phyloP scores from a whole-genome alignment of 1,140 invertebrate genomes.

The Ditylenchus dipsaci region DNA sequence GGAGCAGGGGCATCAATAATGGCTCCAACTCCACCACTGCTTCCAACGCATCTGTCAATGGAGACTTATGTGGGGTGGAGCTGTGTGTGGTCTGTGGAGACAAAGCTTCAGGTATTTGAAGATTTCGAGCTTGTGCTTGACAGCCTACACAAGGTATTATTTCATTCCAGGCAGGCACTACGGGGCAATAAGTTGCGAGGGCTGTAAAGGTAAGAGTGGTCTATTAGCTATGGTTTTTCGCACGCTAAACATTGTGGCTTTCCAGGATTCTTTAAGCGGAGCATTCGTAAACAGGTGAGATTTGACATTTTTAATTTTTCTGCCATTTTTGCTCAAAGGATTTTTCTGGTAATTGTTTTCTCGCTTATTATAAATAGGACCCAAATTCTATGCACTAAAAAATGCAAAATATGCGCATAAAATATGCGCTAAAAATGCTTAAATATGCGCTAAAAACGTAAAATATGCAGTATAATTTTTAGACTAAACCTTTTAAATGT shows the following conservation, averaged over 20 bases:
- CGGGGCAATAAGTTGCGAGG: conserved; percentile 64
- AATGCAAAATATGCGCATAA: too few relatives aligned
- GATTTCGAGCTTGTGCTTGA: background rate
- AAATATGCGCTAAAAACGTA: too few relatives aligned
- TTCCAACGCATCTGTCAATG: background rate
- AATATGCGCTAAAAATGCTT: too few relatives aligned
- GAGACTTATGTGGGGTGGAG: conserved; percentile 11
- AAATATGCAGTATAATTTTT: too few relatives aligned
- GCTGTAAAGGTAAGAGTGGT: conserved; percentile 71
- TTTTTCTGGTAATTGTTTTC: too few relatives aligned
- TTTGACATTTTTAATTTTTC: conserved; percentile 1
- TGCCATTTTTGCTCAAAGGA: too few relatives aligned
- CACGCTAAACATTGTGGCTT: background rate
- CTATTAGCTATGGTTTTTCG: background rate
- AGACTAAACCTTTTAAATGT: too few relatives aligned
- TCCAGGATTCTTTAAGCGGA: conserved; percentile 50
- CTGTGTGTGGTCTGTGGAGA: conserved; percentile 37
- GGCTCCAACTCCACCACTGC: too few relatives aligned
- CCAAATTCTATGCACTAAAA: too few relatives aligned
- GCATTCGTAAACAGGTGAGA: conserved; percentile 47
- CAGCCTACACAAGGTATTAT: conserved; percentile 58
- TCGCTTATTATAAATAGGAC: too few relatives aligned
- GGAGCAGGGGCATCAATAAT: too few relatives aligned
- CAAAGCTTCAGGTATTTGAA: conserved; percentile 28
- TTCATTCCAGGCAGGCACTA: conserved; percentile 24